A percentile compares a stretch with the other conserved stretches of the same genome.
Conservation (phyloP, 53 echinoderm and acorn worm species). For the Temnopleurus reevesii region DNA sequence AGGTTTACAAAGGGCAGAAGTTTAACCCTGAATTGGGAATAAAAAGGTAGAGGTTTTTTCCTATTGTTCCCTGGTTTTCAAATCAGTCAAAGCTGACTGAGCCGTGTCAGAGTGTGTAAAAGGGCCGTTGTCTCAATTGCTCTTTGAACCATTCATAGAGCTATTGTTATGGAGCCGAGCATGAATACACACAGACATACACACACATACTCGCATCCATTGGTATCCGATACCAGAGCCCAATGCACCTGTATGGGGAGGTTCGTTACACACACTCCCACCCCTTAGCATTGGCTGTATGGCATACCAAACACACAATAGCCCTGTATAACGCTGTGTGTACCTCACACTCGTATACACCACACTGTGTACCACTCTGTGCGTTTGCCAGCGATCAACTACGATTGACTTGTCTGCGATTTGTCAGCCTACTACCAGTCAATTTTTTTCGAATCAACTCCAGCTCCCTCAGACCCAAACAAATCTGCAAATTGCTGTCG, state of each 20-base stretch:
- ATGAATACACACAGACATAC: neutral
- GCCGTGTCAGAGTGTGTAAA: neutral
- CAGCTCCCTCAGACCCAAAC: neutral
- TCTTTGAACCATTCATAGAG: neutral
- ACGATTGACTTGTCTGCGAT: conserved; percentile 27
- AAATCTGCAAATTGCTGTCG: neutral
- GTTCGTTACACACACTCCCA: neutral
- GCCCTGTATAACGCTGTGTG: conserved; percentile 14
- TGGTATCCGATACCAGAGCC: too few species aligned
- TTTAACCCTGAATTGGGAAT: neutral
- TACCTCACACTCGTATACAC: neutral
- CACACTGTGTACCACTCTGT: neutral
- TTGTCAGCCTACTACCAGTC: conserved; percentile 14
- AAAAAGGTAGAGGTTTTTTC: neutral
- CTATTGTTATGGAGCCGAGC: neutral
- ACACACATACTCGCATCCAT: too few species aligned
- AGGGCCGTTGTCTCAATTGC: neutral
- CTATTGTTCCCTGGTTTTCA: neutral
- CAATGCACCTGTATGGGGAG: neutral
- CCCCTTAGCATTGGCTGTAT: conserved; percentile 6
- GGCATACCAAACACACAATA: conserved; percentile 14
- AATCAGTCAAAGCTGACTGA: neutral
- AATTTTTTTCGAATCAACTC: conserved; percentile 9
- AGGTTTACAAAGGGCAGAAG: conserved; percentile 3
- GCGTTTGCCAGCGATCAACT: neutral